Percentiles rank a stretch among this genome's conserved stretches.
phyloP scores from a whole-genome alignment of 2,888 invertebrate species.

The Pollenia amentaria region DNA sequence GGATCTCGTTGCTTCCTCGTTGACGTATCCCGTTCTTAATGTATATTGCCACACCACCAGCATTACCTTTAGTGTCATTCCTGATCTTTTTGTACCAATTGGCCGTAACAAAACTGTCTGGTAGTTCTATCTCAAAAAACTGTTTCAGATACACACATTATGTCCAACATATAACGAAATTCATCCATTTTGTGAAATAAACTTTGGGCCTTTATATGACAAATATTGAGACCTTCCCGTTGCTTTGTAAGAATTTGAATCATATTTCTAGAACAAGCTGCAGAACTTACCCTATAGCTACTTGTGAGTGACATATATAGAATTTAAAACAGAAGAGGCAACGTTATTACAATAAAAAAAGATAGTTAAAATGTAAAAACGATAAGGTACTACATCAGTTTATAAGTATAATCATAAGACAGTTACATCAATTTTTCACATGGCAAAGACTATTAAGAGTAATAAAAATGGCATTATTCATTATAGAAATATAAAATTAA shows the following conservation, averaged over 20 bases:
- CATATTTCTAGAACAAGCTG: conserved; percentile 8
- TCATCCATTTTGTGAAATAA: conserved; percentile 52
- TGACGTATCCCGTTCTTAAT: conserved; percentile 8
- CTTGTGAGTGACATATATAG: neutral
- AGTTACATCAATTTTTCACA: neutral
- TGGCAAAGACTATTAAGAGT: neutral
- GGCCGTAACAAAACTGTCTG: neutral
- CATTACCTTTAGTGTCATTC: conserved; percentile 36
- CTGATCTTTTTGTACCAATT: conserved; percentile 33
- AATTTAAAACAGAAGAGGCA: conserved; percentile 14
- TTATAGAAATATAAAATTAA: neutral
- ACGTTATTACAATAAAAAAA: conserved; percentile 7
- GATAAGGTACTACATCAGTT: neutral
- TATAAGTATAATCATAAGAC: neutral
- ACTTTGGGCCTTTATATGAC: conserved; percentile 58
- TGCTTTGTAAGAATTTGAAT: conserved; percentile 22
- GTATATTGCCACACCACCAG: conserved; percentile 26
- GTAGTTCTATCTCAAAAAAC: conserved; percentile 23
- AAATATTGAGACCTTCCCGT: conserved; percentile 45
- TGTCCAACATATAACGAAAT: conserved; percentile 39
- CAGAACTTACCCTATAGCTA: neutral
- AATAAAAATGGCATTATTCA: neutral
- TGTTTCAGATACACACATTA: conserved; percentile 35
- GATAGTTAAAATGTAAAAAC: neutral
- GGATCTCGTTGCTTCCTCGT: conserved; percentile 2